These are phyloP conservation scores for Menidia beryllina DNA, from an alignment of 2,113 vertebrate genomes.

Conservation along the genomic window DNA sequence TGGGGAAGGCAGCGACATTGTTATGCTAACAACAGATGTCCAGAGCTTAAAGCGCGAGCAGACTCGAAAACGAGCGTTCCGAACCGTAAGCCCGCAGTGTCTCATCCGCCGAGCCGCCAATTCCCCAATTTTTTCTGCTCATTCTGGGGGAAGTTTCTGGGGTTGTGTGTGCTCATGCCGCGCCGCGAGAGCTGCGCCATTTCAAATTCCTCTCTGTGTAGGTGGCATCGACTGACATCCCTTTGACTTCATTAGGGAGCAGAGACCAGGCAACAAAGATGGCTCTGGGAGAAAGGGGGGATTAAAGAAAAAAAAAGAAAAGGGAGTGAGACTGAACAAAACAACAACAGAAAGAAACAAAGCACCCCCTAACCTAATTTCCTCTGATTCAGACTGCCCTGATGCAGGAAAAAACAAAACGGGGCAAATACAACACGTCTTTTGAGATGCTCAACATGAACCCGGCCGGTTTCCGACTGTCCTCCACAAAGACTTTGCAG, in stretches of 20 bases:
- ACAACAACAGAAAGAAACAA: slow-evolving; percentile 73
- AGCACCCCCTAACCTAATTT: slow-evolving; percentile 76
- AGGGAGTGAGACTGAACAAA: slow-evolving; percentile 61
- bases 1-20: slow-evolving; percentile 72
- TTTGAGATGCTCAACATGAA: slow-evolving; percentile 45
- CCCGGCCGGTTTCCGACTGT: slow-evolving; percentile 51
- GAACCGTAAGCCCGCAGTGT: slow-evolving; percentile 57
- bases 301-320: slow-evolving; percentile 64
- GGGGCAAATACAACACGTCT: slow-evolving; percentile 59
- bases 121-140: slow-evolving; percentile 48
- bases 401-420: slow-evolving; percentile 71
- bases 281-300: slow-evolving; percentile 66
- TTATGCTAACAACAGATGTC: slow-evolving; percentile 70
- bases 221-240: slow-evolving; percentile 78
- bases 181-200: slow-evolving; percentile 62
- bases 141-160: slow-evolving; percentile 62
- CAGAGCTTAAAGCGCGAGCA: slow-evolving; percentile 63
- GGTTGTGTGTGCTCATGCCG: slow-evolving; percentile 45
- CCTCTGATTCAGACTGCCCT: slow-evolving; percentile 67
- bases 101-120: slow-evolving; percentile 51
- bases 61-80: slow-evolving; percentile 65
- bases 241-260: slow-evolving; percentile 81
- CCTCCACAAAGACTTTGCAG: slow-evolving; percentile 30
- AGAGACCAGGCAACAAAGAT: slow-evolving; percentile 77
- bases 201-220: slow-evolving; percentile 80